Base-by-base conservation (phyloP, 2,113 vertebrate genomes). In the Tetrax tetrax region DNA sequence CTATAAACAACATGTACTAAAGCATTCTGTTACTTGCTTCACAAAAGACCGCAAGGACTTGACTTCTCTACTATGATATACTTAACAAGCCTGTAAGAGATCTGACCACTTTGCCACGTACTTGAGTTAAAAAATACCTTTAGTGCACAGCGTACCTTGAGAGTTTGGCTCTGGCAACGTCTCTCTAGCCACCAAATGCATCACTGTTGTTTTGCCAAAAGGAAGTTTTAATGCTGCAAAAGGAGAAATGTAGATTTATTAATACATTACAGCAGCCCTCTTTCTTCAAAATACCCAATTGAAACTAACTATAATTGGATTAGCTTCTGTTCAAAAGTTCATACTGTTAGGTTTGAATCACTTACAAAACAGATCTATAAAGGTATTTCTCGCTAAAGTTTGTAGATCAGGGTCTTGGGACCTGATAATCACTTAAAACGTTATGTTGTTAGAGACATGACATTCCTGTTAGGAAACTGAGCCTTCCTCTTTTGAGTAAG, bases 101-200 rank as follows among this genome's bases (percentile, higher is more conserved):
- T 64, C 19, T 65, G 38, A 86, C 41, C 1, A 20, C 14, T 70
- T 47, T 68, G 57, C 54, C 74, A 23, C 3, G 10, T 43, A 65
- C 22, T 13, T 3, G 1, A 81, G 16, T 29, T 59, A 51, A 53
- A 89, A 89, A 71, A 33, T 6, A 17, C 15, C 18, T 25, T 47
- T 7, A 25, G 37, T 3, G 16, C 25, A 38, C 8, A 80, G 72
- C 97, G 12, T 98, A 99, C 99, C 99, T 99, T 99, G 99, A 98
- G 99, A 99, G 97, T 99, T 99, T 97, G 99, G 99, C 97, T 99
- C 99, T 92, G 99, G 99, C 98, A 99, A 98, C 41, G 99, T 99
- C 98, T 99, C 99, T 98, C 99, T 99, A 98, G 99, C 99, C 98
- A 99, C 99, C 98, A 99, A 98, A 98, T 99, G 99, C 99, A 99